These are phyloP conservation scores for Sarcophilus harrisii DNA, from an alignment of 2,797 vertebrate genomes.

Conservation along the genomic window DNA sequence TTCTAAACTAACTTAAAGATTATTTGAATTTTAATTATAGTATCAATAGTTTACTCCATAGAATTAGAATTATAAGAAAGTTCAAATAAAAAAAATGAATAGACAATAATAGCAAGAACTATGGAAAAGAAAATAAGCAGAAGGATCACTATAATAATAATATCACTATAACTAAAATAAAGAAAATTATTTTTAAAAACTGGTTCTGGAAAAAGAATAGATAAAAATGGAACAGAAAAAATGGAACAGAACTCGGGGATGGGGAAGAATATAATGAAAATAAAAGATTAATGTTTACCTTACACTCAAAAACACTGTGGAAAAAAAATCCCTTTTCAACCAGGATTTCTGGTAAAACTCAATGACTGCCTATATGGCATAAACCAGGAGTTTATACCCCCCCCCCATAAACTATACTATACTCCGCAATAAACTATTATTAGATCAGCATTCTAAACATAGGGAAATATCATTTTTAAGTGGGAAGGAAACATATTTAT, in stretches of 20 bases:
- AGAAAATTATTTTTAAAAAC: no score
- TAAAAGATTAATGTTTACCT: not conserved
- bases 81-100: not conserved
- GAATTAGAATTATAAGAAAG: not conserved
- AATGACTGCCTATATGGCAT: not conserved
- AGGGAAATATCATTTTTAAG: not conserved
- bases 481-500: not conserved
- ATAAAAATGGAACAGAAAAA: not conserved
- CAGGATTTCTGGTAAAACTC: not conserved
- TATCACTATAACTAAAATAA: no score
- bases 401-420: not conserved
- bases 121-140: not conserved
- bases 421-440: not conserved
- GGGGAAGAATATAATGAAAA: not conserved
- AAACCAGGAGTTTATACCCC: not conserved
- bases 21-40: not conserved
- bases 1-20: not conserved
- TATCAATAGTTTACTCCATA: not conserved
- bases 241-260: not conserved
- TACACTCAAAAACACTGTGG: not conserved
- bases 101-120: not conserved
- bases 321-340: not conserved
- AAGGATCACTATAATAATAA: no score
- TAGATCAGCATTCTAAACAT: not conserved
- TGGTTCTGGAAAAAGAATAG: not conserved